A percentile compares a stretch with the other conserved stretches of the same genome.
phyloP scores from a whole-genome alignment of 2,113 vertebrate species.

The Entelurus aequoreus region DNA sequence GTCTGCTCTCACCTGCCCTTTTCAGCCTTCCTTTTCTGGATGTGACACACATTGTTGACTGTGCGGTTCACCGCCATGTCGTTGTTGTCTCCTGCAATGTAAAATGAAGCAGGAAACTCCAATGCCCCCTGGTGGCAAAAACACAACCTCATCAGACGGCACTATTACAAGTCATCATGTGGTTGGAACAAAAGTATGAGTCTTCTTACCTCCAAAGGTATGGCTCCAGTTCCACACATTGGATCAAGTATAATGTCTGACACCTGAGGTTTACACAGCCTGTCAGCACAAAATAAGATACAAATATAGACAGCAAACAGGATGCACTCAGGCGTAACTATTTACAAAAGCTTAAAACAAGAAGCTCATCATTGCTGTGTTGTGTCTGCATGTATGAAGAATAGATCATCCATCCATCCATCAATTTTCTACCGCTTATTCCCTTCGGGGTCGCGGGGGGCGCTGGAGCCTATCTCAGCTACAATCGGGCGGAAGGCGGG shows the following conservation, averaged over 20 bases:
- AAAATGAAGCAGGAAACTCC: slow-evolving; percentile 84
- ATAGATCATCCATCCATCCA: too few relatives aligned
- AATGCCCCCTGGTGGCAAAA: slow-evolving; percentile 77
- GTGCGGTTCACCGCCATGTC: slow-evolving; percentile 88
- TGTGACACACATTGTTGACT: slow-evolving; percentile 84
- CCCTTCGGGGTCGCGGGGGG: too few relatives aligned
- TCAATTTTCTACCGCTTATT: too few relatives aligned
- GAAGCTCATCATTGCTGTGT: background rate
- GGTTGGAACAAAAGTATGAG: background rate
- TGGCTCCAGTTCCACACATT: slow-evolving; percentile 96
- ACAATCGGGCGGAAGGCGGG: too few relatives aligned
- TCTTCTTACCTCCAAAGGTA: slow-evolving; percentile 88
- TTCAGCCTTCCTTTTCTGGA: slow-evolving; percentile 79
- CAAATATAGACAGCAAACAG: background rate
- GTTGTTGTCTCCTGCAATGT: slow-evolving; percentile 91
- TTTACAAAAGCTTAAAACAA: background rate
- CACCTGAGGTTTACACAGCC: slow-evolving; percentile 85
- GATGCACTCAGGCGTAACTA: background rate
- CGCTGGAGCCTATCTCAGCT: too few relatives aligned
- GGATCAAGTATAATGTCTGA: slow-evolving; percentile 92
- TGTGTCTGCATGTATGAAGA: background rate
- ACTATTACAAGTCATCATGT: background rate
- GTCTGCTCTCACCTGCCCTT: slow-evolving; percentile 66
- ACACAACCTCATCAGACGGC: background rate
- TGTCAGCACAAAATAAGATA: slow-evolving; percentile 50